phyloP scores from a whole-genome alignment of 2,888 invertebrate species.

The Cataglyphis cursor region DNA sequence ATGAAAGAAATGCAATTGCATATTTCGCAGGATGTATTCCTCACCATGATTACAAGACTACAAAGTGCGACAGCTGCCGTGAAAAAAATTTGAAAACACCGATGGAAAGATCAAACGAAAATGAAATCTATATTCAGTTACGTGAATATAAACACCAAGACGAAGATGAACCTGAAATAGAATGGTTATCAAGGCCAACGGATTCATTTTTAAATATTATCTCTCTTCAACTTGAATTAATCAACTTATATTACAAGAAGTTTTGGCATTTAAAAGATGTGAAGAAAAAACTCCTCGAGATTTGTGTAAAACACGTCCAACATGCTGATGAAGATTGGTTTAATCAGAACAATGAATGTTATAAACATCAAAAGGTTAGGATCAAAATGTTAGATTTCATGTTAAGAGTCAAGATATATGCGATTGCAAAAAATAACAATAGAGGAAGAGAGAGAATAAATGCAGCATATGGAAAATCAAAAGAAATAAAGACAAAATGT shows the following conservation, averaged over 20 bases:
- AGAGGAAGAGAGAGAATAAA: neutral
- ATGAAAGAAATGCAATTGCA: slow-evolving; percentile 14
- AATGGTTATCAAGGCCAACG: too few relatives aligned
- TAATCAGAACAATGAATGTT: neutral
- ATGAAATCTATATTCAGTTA: too few relatives aligned
- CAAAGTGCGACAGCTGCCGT: neutral
- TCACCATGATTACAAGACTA: neutral
- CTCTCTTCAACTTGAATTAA: too few relatives aligned
- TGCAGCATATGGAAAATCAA: neutral
- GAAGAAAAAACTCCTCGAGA: too few relatives aligned
- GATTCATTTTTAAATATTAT: too few relatives aligned
- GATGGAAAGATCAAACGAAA: too few relatives aligned
- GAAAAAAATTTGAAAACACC: too few relatives aligned
- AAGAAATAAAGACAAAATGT: slow-evolving; percentile 18
- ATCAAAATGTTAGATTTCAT: slow-evolving; percentile 17
- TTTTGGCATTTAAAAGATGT: too few relatives aligned
- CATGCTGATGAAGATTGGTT: neutral
- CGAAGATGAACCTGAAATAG: too few relatives aligned
- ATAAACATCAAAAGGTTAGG: neutral
- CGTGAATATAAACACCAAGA: too few relatives aligned
- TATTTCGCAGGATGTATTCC: neutral
- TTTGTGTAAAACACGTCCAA: too few relatives aligned
- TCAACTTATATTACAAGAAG: too few relatives aligned
- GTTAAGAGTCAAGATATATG: slow-evolving; percentile 13
- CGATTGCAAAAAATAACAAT: slow-evolving; percentile 17